Evolutionary conservation across 2,113 vertebrate species (phyloP).

Genomic region (Passer montanus): DNA sequence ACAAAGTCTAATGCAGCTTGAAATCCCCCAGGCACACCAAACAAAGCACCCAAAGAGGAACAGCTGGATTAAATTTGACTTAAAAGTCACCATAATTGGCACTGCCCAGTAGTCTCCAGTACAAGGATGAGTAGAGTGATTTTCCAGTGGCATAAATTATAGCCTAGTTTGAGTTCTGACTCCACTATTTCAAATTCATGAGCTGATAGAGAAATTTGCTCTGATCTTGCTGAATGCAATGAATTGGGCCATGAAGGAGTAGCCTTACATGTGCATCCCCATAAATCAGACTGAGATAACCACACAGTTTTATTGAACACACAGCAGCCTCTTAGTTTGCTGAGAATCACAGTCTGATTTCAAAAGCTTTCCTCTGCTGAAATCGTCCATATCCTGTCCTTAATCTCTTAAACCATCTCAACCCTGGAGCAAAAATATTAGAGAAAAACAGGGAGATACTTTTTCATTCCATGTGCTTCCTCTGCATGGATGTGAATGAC

Average conservation of each 20-base stretch:
- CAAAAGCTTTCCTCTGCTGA: constrained; percentile 11
- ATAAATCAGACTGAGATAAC: neutral
- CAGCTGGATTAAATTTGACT: neutral
- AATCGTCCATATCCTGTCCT: constrained; percentile 41
- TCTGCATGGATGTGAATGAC: neutral
- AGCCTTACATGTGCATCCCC: neutral
- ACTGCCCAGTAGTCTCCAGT: neutral
- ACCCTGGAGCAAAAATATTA: constrained; percentile 9
- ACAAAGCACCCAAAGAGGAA: neutral
- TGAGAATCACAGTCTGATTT: neutral
- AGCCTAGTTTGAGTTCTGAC: neutral
- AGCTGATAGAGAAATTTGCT: neutral
- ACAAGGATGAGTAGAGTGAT: neutral
- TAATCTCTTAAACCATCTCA: constrained; percentile 21
- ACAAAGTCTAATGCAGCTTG: neutral
- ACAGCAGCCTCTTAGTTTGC: neutral
- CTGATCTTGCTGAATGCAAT: neutral
- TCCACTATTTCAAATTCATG: neutral
- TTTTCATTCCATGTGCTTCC: neutral
- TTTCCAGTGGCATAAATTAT: neutral
- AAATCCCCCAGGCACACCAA: neutral
- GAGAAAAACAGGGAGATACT: neutral
- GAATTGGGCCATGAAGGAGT: neutral
- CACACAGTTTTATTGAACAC: neutral
- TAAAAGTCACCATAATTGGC: neutral